phyloP scores from a whole-genome alignment of 2,113 vertebrate species.

The Archocentrus centrarchus region DNA sequence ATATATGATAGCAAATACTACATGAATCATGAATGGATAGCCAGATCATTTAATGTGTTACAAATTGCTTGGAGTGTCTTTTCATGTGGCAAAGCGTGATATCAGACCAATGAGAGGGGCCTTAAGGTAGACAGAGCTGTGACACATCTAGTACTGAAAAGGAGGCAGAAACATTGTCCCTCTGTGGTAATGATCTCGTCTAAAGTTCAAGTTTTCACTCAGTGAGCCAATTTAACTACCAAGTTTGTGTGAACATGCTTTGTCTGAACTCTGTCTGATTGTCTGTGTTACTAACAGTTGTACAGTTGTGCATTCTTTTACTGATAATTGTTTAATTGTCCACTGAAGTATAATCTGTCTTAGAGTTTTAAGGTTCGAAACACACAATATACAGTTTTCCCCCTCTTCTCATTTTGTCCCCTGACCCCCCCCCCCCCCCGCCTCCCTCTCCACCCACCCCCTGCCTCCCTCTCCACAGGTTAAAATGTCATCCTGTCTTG shows the following conservation, averaged over 20 bases:
- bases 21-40: neutral
- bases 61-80: conserved; percentile 10
- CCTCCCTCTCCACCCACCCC: too few relatives aligned
- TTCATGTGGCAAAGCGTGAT: conserved; percentile 33
- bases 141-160: conserved; percentile 2
- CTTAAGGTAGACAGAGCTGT: conserved; percentile 24
- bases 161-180: neutral
- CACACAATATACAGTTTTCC: neutral
- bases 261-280: conserved; percentile 8
- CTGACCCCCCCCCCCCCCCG: neutral
- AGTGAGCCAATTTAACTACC: conserved; percentile 7
- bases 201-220: neutral
- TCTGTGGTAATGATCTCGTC: conserved; percentile 23
- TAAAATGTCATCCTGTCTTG: conserved; percentile 33
- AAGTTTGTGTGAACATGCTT: conserved; percentile 2
- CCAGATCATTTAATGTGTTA: conserved; percentile 29
- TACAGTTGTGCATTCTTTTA: neutral
- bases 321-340: neutral
- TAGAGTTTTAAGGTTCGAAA: conserved; percentile 1
- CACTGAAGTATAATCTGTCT: conserved; percentile 27
- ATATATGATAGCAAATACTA: neutral
- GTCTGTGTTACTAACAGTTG: conserved; percentile 1
- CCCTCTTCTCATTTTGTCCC: neutral
- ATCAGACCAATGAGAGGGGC: neutral
- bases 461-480: neutral